phyloP scores from a whole-genome alignment of 64 coral and sea anemone genomes.

The Pocillopora verrucosa region DNA sequence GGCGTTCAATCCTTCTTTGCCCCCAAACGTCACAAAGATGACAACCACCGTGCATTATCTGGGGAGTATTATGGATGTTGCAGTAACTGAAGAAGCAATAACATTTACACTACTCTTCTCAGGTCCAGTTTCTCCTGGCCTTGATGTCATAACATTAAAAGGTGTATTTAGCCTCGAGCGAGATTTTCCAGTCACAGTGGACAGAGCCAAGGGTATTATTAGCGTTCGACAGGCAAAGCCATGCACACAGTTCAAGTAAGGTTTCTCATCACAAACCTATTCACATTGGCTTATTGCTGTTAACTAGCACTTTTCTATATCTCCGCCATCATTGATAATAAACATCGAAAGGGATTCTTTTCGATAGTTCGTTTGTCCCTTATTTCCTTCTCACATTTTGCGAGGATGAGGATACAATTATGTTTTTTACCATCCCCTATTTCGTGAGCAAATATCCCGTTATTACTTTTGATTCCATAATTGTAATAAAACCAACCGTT shows the following conservation, averaged over 20 bases:
- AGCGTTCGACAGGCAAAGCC: conserved; percentile 40
- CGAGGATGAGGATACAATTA: no score
- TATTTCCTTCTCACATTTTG: no score
- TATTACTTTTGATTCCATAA: no score
- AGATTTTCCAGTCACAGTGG: conserved; percentile 41
- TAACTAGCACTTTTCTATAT: background rate
- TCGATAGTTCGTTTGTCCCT: no score
- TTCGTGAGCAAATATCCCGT: no score
- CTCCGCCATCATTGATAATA: background rate
- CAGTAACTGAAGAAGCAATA: conserved; percentile 36
- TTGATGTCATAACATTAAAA: conserved; percentile 51
- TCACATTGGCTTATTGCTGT: conserved; percentile 6
- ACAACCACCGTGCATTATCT: conserved; percentile 67
- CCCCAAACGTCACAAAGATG: conserved; percentile 71
- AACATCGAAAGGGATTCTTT: no score
- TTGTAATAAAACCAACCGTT: no score
- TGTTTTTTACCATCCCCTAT: no score
- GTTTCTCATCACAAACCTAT: background rate
- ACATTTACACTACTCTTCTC: conserved; percentile 51
- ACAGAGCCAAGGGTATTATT: conserved; percentile 34
- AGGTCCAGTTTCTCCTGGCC: conserved; percentile 55
- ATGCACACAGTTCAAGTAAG: background rate
- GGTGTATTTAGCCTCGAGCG: conserved; percentile 43
- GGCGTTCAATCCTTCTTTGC: conserved; percentile 71
- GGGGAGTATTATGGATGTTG: conserved; percentile 69